These are phyloP conservation scores for Drosophila melanocephala DNA, from an alignment of 2,888 invertebrate species.

Conservation along the genomic window DNA sequence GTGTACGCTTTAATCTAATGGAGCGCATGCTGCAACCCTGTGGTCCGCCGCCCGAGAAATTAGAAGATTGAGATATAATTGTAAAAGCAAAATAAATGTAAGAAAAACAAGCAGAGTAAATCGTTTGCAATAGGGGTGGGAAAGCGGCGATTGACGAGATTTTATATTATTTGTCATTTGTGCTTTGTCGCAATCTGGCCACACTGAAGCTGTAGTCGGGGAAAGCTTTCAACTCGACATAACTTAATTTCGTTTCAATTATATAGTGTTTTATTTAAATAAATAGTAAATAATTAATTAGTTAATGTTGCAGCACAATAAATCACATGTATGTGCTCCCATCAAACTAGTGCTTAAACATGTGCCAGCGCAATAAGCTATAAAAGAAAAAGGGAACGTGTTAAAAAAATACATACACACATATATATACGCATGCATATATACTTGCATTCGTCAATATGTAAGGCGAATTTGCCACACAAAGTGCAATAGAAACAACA, in stretches of 20 bases:
- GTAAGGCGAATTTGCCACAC: constrained; percentile 36
- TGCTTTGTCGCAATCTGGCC: constrained; percentile 13
- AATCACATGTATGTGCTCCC: constrained; percentile 50
- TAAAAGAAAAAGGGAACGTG: constrained; percentile 42
- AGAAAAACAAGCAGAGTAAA: constrained; percentile 4
- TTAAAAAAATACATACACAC: constrained; percentile 23
- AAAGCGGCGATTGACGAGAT: background rate
- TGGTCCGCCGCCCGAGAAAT: constrained; percentile 98
- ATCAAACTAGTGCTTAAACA: constrained; percentile 13
- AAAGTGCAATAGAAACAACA: constrained; percentile 50
- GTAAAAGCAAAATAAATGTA: constrained; percentile 19
- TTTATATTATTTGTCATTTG: constrained; percentile 18
- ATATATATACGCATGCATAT: constrained; percentile 16
- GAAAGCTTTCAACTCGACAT: constrained; percentile 70
- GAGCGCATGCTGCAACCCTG: constrained; percentile 99
- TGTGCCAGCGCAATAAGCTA: constrained; percentile 10
- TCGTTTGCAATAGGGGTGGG: constrained; percentile 22
- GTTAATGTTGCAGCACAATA: constrained; percentile 35
- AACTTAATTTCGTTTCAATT: constrained; percentile 78
- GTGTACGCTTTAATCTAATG: constrained; percentile 98
- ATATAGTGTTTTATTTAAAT: constrained; percentile 58
- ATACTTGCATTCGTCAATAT: constrained; percentile 46
- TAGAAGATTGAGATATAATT: constrained; percentile 90
- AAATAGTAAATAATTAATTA: constrained; percentile 43
- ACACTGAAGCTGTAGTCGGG: constrained; percentile 43